Conservation (phyloP, 53 echinoderm and acorn worm species). For the Holothuria scabra region DNA sequence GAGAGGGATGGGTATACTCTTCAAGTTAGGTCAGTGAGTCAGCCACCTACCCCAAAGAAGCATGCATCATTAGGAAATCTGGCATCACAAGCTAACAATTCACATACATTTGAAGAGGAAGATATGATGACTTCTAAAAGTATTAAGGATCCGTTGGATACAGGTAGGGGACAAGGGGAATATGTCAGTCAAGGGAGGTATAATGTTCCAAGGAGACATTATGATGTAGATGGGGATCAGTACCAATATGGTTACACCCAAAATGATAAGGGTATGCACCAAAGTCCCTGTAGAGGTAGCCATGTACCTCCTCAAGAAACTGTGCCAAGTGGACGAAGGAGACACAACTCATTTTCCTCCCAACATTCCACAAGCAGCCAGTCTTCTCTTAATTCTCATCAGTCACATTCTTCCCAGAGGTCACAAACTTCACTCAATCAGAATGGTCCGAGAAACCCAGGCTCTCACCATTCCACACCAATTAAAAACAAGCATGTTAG, state of each 20-base stretch:
- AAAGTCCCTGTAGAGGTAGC: conserved; percentile 41
- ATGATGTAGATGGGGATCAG: conserved; percentile 17
- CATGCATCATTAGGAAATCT: conserved; percentile 90
- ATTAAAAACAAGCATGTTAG: conserved; percentile 47
- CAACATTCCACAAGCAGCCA: conserved; percentile 92
- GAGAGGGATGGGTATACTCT: conserved; percentile 74
- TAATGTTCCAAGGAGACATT: conserved; percentile 3
- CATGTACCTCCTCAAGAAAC: neutral
- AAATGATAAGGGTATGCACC: conserved; percentile 14
- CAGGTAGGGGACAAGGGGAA: neutral
- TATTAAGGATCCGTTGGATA: conserved; percentile 29
- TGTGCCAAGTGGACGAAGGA: conserved; percentile 38
- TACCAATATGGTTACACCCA: conserved; percentile 20
- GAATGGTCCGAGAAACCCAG: neutral
- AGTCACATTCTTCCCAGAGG: conserved; percentile 58
- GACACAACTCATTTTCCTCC: conserved; percentile 87
- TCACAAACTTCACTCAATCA: conserved; percentile 41
- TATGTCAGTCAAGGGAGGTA: conserved; percentile 20
- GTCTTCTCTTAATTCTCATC: conserved; percentile 79
- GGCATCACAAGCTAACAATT: conserved; percentile 57
- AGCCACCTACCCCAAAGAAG: conserved; percentile 91
- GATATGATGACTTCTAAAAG: conserved; percentile 18
- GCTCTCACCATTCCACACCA: conserved; percentile 65
- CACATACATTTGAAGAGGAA: conserved; percentile 29
- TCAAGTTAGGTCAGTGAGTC: conserved; percentile 66